Evolutionary conservation across 2,888 invertebrate species (phyloP), one percentile per base, ranked within the genome.

Genomic region (Cinara cedri): DNA sequence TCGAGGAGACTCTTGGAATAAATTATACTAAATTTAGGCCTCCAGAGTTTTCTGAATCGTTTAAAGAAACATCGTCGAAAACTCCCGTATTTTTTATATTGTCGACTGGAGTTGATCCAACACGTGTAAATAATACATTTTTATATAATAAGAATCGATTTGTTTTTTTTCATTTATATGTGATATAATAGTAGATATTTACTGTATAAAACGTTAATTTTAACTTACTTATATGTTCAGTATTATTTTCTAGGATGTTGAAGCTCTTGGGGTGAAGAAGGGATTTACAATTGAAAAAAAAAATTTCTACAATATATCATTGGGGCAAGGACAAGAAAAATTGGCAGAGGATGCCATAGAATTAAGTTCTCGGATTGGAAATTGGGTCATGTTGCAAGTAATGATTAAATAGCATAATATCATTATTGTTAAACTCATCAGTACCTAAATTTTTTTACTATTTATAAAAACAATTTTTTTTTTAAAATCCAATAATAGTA

Each of bases 41-140:
- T 4, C 90, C 94, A n/a, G 90, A 93, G 60, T 92, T 97, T 85
- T 90, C 92, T 1, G 93, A 92, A 85, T 96, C 96, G 0, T 96
- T 89, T 85, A 91, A 92, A 85, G 97, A 97, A 86, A 92, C 93
- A 51, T 93, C 92, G 82, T 89, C 92, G 4, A 90, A 90, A 13
- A 96, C 95, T 0, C 95, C 97, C 0, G 90, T 96, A 82, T 97
- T 97, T 87, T 97, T 97, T 86, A 96, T 97, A 82, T 88, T 97
- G 3, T 97, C 97, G 0, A 92, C 97, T 0, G 97, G 97, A 65
- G 97, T 97, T 0, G 96, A 97, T 87, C 97, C 97, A 0, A 87
- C 97, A 1, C 96, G 95, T 87, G 91, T 90, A 86, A 80, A 70
- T 62, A 57, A 24, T 24, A 24, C 4, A 24, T 11, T 11, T 21